A percentile compares a stretch with the other conserved stretches of the same genome.
Evolutionary conservation across 2,797 vertebrate species (phyloP).

Genomic region (Chloroceryle inda): DNA sequence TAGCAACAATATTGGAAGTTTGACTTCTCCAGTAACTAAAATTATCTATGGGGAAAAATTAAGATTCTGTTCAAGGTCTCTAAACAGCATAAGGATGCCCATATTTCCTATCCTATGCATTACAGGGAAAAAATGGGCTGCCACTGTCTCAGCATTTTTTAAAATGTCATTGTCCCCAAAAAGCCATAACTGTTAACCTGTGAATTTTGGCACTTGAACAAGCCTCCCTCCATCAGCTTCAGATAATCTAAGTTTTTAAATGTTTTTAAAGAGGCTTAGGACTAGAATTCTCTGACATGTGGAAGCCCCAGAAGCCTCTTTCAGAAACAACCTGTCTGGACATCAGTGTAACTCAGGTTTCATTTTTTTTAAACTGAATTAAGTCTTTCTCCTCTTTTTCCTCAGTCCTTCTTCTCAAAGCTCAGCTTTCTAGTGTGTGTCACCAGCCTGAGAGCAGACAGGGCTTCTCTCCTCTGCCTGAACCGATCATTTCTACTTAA

Average conservation of each 20-base stretch:
- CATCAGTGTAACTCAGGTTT: not conserved
- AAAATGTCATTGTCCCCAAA: not conserved
- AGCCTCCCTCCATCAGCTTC: not conserved
- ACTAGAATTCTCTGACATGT: not conserved
- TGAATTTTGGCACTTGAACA: not conserved
- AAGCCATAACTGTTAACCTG: not conserved
- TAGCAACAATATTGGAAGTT: not conserved
- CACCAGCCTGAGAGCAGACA: not conserved
- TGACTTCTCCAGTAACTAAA: not conserved
- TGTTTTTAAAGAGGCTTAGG: not conserved
- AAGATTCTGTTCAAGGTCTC: not conserved
- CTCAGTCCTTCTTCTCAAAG: not conserved
- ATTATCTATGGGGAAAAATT: not conserved
- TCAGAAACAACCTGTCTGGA: not conserved
- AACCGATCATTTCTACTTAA: not conserved
- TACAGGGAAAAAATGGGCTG: not conserved
- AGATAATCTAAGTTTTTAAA: not conserved
- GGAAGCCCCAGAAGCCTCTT: not conserved
- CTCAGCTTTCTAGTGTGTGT: not conserved
- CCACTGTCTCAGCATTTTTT: not conserved
- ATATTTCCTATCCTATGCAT: not conserved
- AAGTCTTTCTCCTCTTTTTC: not conserved
- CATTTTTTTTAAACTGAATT: not conserved
- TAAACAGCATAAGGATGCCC: rapidly evolving
- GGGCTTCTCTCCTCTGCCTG: not conserved